Conservation (phyloP, 2,797 vertebrate species). For the Propithecus deckenii region DNA sequence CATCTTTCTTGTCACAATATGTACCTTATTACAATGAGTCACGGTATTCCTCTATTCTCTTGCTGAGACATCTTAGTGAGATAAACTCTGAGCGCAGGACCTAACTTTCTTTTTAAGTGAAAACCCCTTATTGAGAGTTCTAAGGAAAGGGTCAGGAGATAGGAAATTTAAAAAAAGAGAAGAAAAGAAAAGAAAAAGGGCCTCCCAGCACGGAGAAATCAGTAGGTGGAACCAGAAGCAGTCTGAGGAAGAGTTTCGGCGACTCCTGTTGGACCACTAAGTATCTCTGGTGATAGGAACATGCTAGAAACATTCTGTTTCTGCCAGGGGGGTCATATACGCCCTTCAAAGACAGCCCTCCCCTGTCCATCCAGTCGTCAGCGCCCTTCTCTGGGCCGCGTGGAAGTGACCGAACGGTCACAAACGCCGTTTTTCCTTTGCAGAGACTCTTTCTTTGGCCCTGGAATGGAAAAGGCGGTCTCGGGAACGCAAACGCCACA, state of each 20-base stretch:
- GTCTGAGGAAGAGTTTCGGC: background rate
- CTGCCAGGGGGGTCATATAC: background rate
- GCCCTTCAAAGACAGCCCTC: background rate
- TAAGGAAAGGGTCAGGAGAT: background rate
- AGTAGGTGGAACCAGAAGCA: background rate
- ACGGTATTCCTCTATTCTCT: conserved; percentile 40
- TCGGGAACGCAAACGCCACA: too few relatives aligned
- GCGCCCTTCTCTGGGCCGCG: background rate
- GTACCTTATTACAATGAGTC: conserved; percentile 67
- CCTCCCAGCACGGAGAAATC: background rate
- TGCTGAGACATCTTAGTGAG: conserved; percentile 47
- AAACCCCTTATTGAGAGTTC: background rate
- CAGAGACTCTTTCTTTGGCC: background rate
- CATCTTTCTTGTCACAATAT: conserved; percentile 76
- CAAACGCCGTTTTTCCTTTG: background rate
- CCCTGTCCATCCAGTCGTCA: background rate
- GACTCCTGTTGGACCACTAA: background rate
- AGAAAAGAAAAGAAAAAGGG: background rate
- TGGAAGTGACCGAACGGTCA: background rate
- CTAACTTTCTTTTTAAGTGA: background rate
- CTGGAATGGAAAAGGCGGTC: background rate
- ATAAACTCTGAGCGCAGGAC: conserved; percentile 14
- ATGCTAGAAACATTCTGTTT: background rate
- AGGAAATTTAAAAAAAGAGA: background rate
- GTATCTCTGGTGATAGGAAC: background rate